phyloP scores from a whole-genome alignment of 2,113 vertebrate genomes.

The Lichenostomus cassidix region DNA sequence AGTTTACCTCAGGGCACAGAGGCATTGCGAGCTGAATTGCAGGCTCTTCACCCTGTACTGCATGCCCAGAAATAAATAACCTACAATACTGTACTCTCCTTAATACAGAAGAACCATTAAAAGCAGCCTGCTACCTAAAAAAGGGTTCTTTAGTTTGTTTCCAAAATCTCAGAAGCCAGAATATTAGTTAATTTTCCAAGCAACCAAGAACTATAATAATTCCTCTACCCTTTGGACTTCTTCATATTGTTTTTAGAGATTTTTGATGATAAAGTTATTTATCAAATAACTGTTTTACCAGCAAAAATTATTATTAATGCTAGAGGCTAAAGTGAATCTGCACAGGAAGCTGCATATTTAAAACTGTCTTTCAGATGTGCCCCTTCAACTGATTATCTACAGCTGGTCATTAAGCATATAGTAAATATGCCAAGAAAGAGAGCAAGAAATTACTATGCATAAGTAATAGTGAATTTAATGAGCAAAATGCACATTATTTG shows the following conservation, averaged over 20 bases:
- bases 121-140: slow-evolving; percentile 50
- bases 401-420: neutral
- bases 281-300: slow-evolving; percentile 2
- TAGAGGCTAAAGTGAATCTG: neutral
- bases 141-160: slow-evolving; percentile 24
- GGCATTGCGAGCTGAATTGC: slow-evolving; percentile 69
- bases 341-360: neutral
- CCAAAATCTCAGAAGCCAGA: slow-evolving; percentile 55
- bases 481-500: slow-evolving; percentile 43
- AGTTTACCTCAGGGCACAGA: slow-evolving; percentile 85
- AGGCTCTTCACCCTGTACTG: slow-evolving; percentile 59
- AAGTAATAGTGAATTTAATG: slow-evolving; percentile 16
- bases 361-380: neutral
- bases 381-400: neutral
- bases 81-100: slow-evolving; percentile 69
- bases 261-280: neutral
- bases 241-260: neutral
- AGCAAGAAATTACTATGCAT: slow-evolving; percentile 51
- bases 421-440: slow-evolving; percentile 40
- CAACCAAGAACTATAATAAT: neutral
- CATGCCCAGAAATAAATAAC: slow-evolving; percentile 71
- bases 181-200: slow-evolving; percentile 58
- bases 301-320: neutral
- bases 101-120: slow-evolving; percentile 70
- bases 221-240: neutral